Evolutionary conservation across 2,797 vertebrate genomes (phyloP), one percentile per base, ranked within the genome.

Genomic region (Acipenser ruthenus): DNA sequence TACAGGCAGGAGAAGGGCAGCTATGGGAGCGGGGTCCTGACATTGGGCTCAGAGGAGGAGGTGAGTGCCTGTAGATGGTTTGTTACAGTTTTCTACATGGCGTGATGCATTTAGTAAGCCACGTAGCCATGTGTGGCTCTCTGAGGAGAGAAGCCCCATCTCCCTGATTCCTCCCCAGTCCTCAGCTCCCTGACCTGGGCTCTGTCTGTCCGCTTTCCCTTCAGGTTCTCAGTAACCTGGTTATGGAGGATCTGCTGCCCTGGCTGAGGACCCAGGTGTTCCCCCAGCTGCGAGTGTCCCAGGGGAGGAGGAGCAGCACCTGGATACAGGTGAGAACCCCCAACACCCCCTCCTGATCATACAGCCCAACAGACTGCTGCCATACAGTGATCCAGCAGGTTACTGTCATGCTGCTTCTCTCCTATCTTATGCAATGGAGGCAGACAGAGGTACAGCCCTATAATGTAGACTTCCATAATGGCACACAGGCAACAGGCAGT

Each of bases 1-100:
- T 72, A 72, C 69, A 72, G 75, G 53, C 74, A 73, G 67, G 77
- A 64, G 8, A 76, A 52, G 18, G 78, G 79, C 69, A 70, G 70
- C 63, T 79, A 73, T 10, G 72, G 70, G 15, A 63, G 67, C 0
- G 75, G 79, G 37, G 73, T 78, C 48, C 10, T 60, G 49, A 73
- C 68, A 6, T 71, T 82, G 65, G 79, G 81, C 8, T 78, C 75
- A 0, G 78, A 83, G 6, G 72, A 77, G 0, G 82, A 84, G 77
- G 82, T 84, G 66, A 71, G 11, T 1, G 10, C 49, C 7, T 12
- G 8, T 12, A 7, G 18, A 11, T 10, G 12, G 2, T 9, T 15
- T 6, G 7, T 9, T 6, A 13, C 4, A 7, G 3, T 58, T 11
- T 55, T 12, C 23, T 37, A 37, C 23, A 37, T 4, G 2, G 23